Percentiles rank a stretch among this genome's conserved stretches.
Evolutionary conservation across 2,797 vertebrate species (phyloP).

Genomic region (Microctenopoma stevenorrisi): DNA sequence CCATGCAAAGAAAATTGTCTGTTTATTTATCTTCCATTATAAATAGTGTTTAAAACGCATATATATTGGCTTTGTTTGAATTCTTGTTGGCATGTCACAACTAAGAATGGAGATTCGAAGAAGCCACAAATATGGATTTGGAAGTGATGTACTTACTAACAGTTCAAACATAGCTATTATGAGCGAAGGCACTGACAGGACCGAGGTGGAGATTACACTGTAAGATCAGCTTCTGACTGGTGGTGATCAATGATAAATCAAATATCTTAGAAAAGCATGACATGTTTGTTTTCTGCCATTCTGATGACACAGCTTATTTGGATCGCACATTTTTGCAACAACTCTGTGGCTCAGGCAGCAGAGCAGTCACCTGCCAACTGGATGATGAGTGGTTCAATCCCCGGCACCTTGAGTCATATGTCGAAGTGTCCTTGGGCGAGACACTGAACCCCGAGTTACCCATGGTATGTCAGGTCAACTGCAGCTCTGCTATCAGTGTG

Average conservation of each 20-base stretch:
- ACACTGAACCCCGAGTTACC: no score
- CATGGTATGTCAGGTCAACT: no score
- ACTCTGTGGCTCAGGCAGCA: not conserved
- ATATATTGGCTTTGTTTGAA: not conserved
- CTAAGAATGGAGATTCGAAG: not conserved
- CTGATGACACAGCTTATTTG: not conserved
- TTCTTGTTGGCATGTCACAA: not conserved
- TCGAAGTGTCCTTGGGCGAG: no score
- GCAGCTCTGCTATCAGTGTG: no score
- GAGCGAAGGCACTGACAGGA: constrained; percentile 13
- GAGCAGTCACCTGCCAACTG: no score
- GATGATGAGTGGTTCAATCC: no score
- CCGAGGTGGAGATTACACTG: constrained; percentile 5
- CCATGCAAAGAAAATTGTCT: not conserved
- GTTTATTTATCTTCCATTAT: not conserved
- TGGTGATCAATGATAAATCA: constrained; percentile 5
- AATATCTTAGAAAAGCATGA: not conserved
- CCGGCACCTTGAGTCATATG: no score
- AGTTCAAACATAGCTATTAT: not conserved
- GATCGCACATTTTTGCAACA: not conserved
- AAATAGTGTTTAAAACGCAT: not conserved
- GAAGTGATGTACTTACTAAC: not conserved
- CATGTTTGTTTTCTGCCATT: not conserved
- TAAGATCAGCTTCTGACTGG: not conserved
- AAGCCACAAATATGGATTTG: not conserved